These are phyloP conservation scores for Myodes glareolus DNA, from an alignment of 2,113 vertebrate species.

Conservation along the genomic window DNA sequence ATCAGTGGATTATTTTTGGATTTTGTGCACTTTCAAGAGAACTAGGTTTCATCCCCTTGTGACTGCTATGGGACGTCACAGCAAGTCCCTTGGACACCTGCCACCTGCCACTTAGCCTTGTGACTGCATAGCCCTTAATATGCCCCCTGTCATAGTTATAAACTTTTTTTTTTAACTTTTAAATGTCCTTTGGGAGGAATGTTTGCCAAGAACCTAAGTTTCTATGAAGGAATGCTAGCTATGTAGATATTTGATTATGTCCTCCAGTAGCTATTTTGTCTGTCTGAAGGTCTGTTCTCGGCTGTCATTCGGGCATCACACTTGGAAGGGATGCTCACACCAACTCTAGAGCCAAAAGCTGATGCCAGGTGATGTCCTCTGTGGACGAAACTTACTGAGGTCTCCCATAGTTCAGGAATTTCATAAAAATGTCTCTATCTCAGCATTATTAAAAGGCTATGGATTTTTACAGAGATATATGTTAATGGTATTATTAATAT, in stretches of 20 bases:
- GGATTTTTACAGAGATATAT: background rate
- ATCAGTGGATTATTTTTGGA: background rate
- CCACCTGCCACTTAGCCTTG: no score
- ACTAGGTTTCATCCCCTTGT: background rate
- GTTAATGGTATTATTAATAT: background rate
- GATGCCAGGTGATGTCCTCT: accelerated
- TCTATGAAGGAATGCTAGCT: background rate
- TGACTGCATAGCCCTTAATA: background rate
- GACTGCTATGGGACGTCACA: background rate
- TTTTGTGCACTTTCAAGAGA: background rate
- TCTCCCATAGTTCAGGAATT: background rate
- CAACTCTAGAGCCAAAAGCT: background rate
- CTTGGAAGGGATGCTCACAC: background rate
- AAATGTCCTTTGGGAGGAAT: background rate
- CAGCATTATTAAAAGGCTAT: background rate
- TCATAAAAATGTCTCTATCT: background rate
- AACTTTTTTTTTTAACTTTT: background rate
- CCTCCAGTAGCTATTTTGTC: background rate
- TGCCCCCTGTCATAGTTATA: background rate
- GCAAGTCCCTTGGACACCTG: background rate
- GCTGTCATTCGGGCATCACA: accelerated
- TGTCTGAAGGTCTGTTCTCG: no score
- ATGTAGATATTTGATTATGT: background rate
- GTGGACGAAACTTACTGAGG: no score
- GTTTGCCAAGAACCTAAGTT: background rate